Conservation (phyloP, 1,140 invertebrate genomes). For the Drosophila pandora region DNA sequence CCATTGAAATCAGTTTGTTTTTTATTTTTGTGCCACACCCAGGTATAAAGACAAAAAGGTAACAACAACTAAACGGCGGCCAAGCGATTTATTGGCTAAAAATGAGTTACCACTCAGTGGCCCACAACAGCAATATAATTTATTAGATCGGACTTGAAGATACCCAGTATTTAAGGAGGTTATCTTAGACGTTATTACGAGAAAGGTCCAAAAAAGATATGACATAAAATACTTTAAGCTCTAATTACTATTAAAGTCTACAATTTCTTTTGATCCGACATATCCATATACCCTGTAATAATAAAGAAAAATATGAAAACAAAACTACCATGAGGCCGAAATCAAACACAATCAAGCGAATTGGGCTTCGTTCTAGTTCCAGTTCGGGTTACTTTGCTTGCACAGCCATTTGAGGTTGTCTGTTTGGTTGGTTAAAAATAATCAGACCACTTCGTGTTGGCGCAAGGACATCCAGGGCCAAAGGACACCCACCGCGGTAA, state of each 20-base stretch:
- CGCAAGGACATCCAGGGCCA: conserved; percentile 51
- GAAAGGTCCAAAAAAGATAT: too few species aligned
- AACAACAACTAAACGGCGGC: conserved; percentile 12
- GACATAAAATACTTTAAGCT: too few species aligned
- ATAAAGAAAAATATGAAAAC: conserved; percentile 10
- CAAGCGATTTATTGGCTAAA: conserved; percentile 73
- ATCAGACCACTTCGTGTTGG: conserved; percentile 60
- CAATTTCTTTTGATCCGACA: not conserved
- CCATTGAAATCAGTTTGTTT: conserved; percentile 56
- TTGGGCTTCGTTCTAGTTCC: conserved; percentile 63
- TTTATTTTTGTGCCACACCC: conserved; percentile 45
- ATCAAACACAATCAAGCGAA: conserved; percentile 81
- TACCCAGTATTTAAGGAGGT: not conserved
- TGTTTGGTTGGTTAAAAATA: conserved; percentile 75
- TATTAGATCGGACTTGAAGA: not conserved
- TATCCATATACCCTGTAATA: not conserved
- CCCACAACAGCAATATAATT: conserved; percentile 21
- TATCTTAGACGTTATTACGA: too few species aligned
- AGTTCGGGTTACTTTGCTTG: conserved; percentile 46
- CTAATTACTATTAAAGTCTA: not conserved
- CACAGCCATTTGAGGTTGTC: conserved; percentile 53
- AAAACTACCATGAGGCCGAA: conserved; percentile 29
- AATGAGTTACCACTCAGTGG: conserved; percentile 62
- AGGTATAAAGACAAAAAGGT: conserved; percentile 12
- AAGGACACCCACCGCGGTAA: conserved; percentile 54